Conservation (phyloP, 2,113 vertebrate genomes). For the Pantherophis guttatus region DNA sequence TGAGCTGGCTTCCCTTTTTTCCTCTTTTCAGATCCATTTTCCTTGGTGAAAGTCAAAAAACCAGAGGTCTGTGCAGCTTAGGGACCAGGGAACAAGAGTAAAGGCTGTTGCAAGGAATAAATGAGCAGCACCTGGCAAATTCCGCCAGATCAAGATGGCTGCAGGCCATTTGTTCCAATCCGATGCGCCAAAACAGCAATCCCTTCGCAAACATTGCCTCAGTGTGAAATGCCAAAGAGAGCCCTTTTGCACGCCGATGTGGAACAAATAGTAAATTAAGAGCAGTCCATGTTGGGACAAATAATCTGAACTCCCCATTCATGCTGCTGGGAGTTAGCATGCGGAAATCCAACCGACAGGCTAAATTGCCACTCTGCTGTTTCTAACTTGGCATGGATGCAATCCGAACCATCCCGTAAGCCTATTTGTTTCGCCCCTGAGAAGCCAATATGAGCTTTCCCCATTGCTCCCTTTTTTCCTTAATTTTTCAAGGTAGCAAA, state of each 20-base stretch:
- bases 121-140: neutral
- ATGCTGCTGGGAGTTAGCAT: neutral
- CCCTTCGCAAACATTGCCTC: neutral
- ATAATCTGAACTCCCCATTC: neutral
- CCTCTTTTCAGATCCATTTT: constrained; percentile 7
- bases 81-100: constrained; percentile 1
- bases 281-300: neutral
- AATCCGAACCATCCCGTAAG: too few species aligned
- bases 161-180: neutral
- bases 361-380: neutral
- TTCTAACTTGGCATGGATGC: neutral
- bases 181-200: too few species aligned
- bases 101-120: constrained; percentile 8
- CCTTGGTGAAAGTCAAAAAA: neutral
- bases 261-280: neutral
- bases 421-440: neutral
- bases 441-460: neutral
- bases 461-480: neutral
- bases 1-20: neutral
- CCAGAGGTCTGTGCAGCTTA: neutral
- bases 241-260: neutral
- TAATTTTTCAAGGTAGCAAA: neutral
- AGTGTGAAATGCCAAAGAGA: neutral
- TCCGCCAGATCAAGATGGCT: neutral
- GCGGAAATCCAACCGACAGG: neutral